Base-by-base conservation (phyloP, 2,797 vertebrate species). In the Alcedo atthis region DNA sequence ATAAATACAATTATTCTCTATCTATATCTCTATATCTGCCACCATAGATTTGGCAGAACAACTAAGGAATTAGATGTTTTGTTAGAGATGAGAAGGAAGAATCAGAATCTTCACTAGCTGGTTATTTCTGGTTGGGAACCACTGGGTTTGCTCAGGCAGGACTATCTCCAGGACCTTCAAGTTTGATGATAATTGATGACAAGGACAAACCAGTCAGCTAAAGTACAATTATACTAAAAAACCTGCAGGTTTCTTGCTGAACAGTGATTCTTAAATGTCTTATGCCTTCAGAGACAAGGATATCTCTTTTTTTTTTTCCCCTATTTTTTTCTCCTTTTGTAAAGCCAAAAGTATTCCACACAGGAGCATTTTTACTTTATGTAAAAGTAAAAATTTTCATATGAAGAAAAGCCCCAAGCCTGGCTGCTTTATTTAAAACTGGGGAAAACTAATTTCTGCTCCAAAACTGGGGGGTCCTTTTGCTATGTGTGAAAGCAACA, bases 61-160 rank as follows among this genome's bases (percentile, higher is more conserved):
- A 30, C 46, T 22, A 68, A 40, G n/a, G 15, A 87, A 51, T n/a
- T 62, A 24, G 20, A 46, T 0, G 5, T 37, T 24, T 40, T 43
- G 90, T 91, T 67, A 75, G 51, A 94, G 28, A 43, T 46, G 17
- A 12, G 37, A 87, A 79, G 28, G 53, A 70, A 45, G 25, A 33
- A 74, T 49, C 17, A 64, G 35, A 89, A 84, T 61, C 71, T 83
- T 49, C 19, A 66, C 40, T 40, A 61, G 10, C 5, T 61, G 17
- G 33, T 75, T 45, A 33, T 69, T 87, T 83, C 62, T 87, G 8
- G 9, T 30, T 81, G 33, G 9, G 25, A 76, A 55, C 14, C 2
- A 1, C 24, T 61, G 32, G 25, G 28, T 84, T 90, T 86, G 28
- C 21, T 87, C 15, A 76, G 22, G n/a, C 17, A 77, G 48, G 85